A percentile compares a stretch with the other conserved stretches of the same genome.
These are phyloP conservation scores for Apeltes quadracus DNA, from an alignment of 2,113 vertebrate genomes.

Conservation along the genomic window DNA sequence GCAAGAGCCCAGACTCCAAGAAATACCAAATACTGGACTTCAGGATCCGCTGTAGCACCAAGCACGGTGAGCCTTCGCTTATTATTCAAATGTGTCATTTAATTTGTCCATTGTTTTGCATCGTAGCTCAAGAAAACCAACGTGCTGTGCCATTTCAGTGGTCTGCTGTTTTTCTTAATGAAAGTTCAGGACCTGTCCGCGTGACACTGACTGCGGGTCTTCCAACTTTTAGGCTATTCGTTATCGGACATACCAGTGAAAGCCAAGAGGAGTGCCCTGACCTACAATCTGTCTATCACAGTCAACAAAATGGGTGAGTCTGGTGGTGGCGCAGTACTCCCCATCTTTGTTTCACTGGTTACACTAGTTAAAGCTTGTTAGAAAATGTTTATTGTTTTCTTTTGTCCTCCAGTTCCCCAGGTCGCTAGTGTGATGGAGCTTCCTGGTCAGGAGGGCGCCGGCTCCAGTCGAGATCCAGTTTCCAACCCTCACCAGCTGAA, in stretches of 20 bases:
- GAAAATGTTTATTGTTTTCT: not conserved
- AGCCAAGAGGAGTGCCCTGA: conserved; percentile 92
- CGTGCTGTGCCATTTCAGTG: not conserved
- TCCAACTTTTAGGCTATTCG: conserved; percentile 80
- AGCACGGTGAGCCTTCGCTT: conserved; percentile 81
- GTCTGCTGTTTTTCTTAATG: not conserved
- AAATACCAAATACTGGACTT: conserved; percentile 96
- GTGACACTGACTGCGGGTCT: not conserved
- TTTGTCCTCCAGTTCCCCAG: conserved; percentile 80
- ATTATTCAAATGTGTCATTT: not conserved
- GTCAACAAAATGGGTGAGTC: conserved; percentile 88
- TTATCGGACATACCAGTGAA: conserved; percentile 90
- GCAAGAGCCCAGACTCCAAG: conserved; percentile 87
- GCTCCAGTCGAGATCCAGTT: conserved; percentile 68
- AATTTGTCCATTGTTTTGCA: not conserved
- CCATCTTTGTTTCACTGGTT: too few species aligned
- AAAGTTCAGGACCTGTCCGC: not conserved
- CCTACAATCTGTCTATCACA: conserved; percentile 91
- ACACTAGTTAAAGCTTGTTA: not conserved
- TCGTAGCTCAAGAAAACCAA: not conserved
- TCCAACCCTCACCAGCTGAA: conserved; percentile 87
- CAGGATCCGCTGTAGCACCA: conserved; percentile 94
- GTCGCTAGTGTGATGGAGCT: conserved; percentile 86
- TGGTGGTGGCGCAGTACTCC: too few species aligned
- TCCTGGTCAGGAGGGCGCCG: conserved; percentile 78